Evolutionary conservation across 2,113 vertebrate species (phyloP).

Genomic region (Carollia perspicillata): DNA sequence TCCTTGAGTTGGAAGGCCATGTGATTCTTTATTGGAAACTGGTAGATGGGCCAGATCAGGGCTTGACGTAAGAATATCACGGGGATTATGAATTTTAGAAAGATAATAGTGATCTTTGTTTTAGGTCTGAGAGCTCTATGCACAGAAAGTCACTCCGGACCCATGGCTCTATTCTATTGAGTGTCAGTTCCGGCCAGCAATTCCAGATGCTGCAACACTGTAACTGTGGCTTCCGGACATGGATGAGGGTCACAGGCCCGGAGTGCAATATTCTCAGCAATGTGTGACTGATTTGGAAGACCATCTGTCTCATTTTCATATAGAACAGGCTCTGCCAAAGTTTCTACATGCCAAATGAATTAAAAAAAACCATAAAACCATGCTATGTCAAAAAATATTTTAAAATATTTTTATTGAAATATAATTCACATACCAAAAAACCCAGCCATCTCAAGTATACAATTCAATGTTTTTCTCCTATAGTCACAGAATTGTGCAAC

Average conservation of each 20-base stretch:
- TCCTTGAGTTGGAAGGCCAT: background rate
- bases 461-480: background rate
- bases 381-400: slow-evolving; percentile 6
- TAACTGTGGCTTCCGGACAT: slow-evolving; percentile 15
- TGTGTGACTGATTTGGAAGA: slow-evolving; percentile 46
- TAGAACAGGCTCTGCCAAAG: slow-evolving; percentile 46
- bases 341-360: background rate
- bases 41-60: background rate
- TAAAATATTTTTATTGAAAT: background rate
- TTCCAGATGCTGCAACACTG: slow-evolving; percentile 29
- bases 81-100: background rate
- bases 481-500: background rate
- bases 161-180: background rate
- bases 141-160: background rate
- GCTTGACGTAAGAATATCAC: background rate
- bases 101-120: background rate
- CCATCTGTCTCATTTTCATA: slow-evolving; percentile 53
- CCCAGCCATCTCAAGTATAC: background rate
- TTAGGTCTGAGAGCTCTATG: background rate
- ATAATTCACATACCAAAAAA: slow-evolving; percentile 20
- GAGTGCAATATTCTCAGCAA: background rate
- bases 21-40: background rate
- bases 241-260: no score
- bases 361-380: background rate
- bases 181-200: background rate